Base-by-base conservation (phyloP, 2,888 invertebrate genomes). In the Phrixothrix hirtus region DNA sequence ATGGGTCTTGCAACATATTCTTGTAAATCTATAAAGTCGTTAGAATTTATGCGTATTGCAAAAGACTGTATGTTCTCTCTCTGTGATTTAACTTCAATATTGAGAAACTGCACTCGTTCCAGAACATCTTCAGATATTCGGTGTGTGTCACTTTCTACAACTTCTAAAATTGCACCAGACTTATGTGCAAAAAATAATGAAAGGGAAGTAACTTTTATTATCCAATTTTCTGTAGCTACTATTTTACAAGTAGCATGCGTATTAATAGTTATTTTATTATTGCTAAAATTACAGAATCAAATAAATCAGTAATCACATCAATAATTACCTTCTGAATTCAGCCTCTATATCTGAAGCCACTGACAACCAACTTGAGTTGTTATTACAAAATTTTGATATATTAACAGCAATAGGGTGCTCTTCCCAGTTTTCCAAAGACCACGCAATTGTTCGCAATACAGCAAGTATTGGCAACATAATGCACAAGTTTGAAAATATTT, bases 181-280 rank as follows among this genome's bases (percentile, higher is more conserved):
- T 95, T 95, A 70, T 89, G 88, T 0, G 89, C 85, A 36, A 92
- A 75, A 64, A 86, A 77, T 1, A 95, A 74, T 56, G 77, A 80
- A 65, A 94, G 90, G 29, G 89, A 85, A 0, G 86, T 80, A 0
- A 91, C 84, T 76, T 92, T 92, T 37, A 95, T 82, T 14, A 95
- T 83, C 93, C 94, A 95, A 54, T 88, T 89, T 69, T 90, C 88
- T 0, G 93, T 95, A 0, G 85, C 88, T 35, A 91, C 79, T 17
- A 90, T 79, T 64, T 83, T 85, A 57, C 81, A 83, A 12, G 88
- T 81, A 0, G 86, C 81, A 64, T 84, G 89, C 14, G 86, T 80
- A 53, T 83, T 80, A 54, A 90, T 81, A 14, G 80, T 80, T 32
- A 90, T 83, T 71, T 90, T 89, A 63, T 89, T 86, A 45, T 87